Evolutionary conservation across 1,140 invertebrate genomes (phyloP), one percentile per base, ranked within the genome.

Genomic region (Prorops nasuta): DNA sequence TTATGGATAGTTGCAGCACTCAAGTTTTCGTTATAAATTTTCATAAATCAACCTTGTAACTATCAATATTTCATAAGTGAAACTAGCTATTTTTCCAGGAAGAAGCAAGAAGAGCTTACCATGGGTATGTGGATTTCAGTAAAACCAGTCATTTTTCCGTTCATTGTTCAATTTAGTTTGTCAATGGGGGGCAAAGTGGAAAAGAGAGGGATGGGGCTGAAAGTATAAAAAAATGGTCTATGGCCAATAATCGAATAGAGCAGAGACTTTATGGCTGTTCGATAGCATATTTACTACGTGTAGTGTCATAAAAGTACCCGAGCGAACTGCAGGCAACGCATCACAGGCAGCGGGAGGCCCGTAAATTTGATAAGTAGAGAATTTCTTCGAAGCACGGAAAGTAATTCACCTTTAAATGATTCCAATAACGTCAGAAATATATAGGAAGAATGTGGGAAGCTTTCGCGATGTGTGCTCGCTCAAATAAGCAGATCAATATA

Each of bases 331-430:
- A 15, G 10, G 18, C 2, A 38, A 21, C 16, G 42, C 34, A 43
- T 43, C 38, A 58, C 17, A 15, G 24, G 43, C 21, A 42, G 49
- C 12, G 21, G 14, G 19, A 17, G 40, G 22, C 32, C 15, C 31
- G 56, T 58, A 54, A 58, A 54, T 57, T 53, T 41, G n/a, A 35
- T 51, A 34, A 32, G 28, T 16, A n/a, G 17, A 15, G 15, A 2
- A n/a, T 2, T 17, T 45, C 15, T 8, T 39, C 19, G 18, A 12
- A 39, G 32, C 17, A 20, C 8, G 32, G 19, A n/a, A 4, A 19
- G 3, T 16, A 52, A 14, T 16, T 52, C 28, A 31, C 37, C 41
- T 35, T 21, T 52, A 44, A 31, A n/a, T 16, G 31, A 15, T 15
- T 32, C 35, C 49, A 43, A 49, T 56, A 48, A 52, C 41, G 36